Percentiles rank a stretch among this genome's conserved stretches.
These are phyloP conservation scores for Drosophila dives DNA, from an alignment of 2,888 invertebrate genomes.

Conservation along the genomic window DNA sequence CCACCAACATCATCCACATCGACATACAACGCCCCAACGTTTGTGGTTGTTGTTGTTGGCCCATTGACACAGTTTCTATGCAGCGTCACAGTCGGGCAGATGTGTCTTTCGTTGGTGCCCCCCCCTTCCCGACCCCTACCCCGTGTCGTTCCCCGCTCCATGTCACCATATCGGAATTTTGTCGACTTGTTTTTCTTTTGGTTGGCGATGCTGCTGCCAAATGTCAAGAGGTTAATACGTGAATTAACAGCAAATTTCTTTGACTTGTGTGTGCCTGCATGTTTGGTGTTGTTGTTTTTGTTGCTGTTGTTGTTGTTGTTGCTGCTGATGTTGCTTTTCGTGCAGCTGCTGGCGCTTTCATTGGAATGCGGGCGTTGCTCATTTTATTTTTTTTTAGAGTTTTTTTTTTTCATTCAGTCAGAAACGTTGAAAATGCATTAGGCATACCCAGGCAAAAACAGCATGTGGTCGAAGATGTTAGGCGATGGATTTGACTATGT, in stretches of 20 bases:
- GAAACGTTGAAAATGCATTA: conserved; percentile 63
- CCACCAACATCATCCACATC: conserved; percentile 51
- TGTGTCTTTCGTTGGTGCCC: conserved; percentile 55
- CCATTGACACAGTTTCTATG: conserved; percentile 74
- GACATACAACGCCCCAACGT: conserved; percentile 65
- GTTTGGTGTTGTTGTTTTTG: conserved; percentile 37
- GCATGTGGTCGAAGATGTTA: conserved; percentile 59
- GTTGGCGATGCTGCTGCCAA: conserved; percentile 72
- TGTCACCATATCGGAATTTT: conserved; percentile 67
- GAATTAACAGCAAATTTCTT: conserved; percentile 83
- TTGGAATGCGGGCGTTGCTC: conserved; percentile 75
- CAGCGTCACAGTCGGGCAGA: conserved; percentile 59
- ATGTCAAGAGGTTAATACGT: conserved; percentile 84
- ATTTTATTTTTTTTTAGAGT: conserved; percentile 30
- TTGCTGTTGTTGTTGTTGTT: conserved; percentile 18
- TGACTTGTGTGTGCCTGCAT: conserved; percentile 73
- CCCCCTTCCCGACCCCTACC: not conserved
- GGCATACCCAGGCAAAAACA: conserved; percentile 46
- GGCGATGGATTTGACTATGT: conserved; percentile 47
- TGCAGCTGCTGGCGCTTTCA: conserved; percentile 76
- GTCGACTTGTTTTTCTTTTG: conserved; percentile 69
- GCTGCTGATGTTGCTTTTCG: conserved; percentile 44
- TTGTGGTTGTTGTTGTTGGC: conserved; percentile 69
- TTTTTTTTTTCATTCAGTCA: conserved; percentile 26
- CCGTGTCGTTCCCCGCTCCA: conserved; percentile 15